phyloP scores from a whole-genome alignment of 2,888 invertebrate species.

The Latrodectus hesperus region DNA sequence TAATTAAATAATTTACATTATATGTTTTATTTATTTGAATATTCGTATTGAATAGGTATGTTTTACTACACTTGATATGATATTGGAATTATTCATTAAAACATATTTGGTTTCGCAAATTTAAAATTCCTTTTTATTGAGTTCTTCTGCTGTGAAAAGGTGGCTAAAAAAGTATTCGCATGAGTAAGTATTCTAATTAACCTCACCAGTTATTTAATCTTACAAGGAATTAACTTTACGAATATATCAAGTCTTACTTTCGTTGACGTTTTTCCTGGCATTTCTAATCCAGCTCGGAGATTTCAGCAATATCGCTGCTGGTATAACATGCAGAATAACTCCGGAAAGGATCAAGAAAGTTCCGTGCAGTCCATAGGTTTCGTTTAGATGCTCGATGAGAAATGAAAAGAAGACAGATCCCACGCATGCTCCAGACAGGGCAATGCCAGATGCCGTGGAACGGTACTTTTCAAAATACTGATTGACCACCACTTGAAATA shows the following conservation, averaged over 20 bases:
- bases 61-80: no score
- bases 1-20: no score
- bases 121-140: no score
- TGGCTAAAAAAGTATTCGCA: no score
- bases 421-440: slow-evolving; percentile 70
- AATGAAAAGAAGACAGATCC: slow-evolving; percentile 70
- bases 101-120: no score
- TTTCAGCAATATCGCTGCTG: slow-evolving; percentile 50
- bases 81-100: no score
- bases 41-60: no score
- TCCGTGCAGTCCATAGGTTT: slow-evolving; percentile 66
- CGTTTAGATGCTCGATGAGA: slow-evolving; percentile 60
- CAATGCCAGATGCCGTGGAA: slow-evolving; percentile 70
- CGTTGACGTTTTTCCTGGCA: neutral
- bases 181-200: no score
- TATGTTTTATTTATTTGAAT: no score
- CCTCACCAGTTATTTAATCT: no score
- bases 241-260: slow-evolving; percentile 31
- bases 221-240: no score
- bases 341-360: slow-evolving; percentile 67
- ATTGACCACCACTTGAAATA: slow-evolving; percentile 70
- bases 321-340: slow-evolving; percentile 64
- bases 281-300: slow-evolving; percentile 51
- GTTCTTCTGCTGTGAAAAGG: no score
- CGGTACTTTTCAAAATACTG: slow-evolving; percentile 70